Conservation (phyloP, 2,888 invertebrate species). For the Papilio elwesi region DNA sequence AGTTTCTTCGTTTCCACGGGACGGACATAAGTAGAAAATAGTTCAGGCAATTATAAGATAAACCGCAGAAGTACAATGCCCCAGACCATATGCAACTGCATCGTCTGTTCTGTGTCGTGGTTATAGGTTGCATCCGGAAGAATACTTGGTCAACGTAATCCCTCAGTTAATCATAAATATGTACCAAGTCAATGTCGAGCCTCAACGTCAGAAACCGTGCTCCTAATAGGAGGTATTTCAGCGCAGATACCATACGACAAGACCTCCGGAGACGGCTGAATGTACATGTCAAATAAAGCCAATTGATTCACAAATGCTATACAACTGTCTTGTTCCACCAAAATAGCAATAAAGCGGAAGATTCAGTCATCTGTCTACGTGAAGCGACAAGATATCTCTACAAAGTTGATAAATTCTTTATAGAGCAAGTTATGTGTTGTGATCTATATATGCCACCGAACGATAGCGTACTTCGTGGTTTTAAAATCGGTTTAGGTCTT, state of each 20-base stretch:
- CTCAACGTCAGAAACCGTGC: conserved; percentile 1
- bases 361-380: conserved; percentile 15
- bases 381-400: not conserved
- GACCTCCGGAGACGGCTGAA: not conserved
- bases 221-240: conserved; percentile 1
- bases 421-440: not conserved
- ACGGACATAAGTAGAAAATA: no score
- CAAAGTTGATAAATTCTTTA: conserved; percentile 11
- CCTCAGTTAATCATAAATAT: conserved; percentile 11
- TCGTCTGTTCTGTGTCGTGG: no score
- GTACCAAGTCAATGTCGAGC: conserved; percentile 10
- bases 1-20: no score
- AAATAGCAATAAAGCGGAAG: conserved; percentile 19
- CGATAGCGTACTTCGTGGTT: no score
- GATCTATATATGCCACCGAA: not conserved
- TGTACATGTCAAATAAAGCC: conserved; percentile 22
- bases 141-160: not conserved
- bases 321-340: conserved; percentile 16
- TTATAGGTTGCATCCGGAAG: no score
- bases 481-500: no score
- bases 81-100: no score
- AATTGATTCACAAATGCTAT: conserved; percentile 22
- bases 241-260: conserved; percentile 3
- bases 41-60: no score
- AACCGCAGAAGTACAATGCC: no score